Evolutionary conservation across 1,140 invertebrate genomes (phyloP).

Genomic region (Saccostrea glomerata): DNA sequence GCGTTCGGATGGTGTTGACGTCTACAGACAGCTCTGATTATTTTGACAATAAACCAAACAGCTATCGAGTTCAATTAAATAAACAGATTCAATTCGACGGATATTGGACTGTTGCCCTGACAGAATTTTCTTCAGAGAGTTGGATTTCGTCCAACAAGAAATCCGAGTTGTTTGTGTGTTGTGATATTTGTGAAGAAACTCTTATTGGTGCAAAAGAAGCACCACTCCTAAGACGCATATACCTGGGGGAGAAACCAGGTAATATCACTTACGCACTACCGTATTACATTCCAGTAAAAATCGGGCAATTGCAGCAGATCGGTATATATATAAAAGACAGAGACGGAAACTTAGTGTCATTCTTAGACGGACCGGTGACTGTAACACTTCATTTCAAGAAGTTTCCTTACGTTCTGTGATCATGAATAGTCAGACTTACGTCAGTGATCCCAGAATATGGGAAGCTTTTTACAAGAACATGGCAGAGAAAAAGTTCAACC

Average conservation of each 20-base stretch:
- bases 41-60: constrained; percentile 22
- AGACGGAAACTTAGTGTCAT: constrained; percentile 26
- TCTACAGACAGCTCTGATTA: constrained; percentile 23
- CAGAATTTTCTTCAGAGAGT: constrained; percentile 14
- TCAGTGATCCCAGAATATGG: constrained; percentile 2
- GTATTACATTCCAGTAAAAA: constrained; percentile 50
- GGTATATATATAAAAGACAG: constrained; percentile 50
- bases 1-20: constrained; percentile 40
- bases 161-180: constrained; percentile 42
- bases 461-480: too few species aligned
- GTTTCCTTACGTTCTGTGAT: constrained; percentile 41
- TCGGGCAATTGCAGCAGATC: constrained; percentile 38
- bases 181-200: constrained; percentile 40
- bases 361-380: constrained; percentile 44
- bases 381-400: constrained; percentile 51
- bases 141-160: constrained; percentile 23
- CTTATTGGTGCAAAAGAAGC: constrained; percentile 38
- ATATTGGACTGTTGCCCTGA: constrained; percentile 44
- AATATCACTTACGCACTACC: constrained; percentile 35
- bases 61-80: constrained; percentile 36
- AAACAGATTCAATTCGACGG: constrained; percentile 35
- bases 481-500: too few species aligned
- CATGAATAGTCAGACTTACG: constrained; percentile 18
- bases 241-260: constrained; percentile 27
- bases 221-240: constrained; percentile 40